Conservation (phyloP, 2,797 vertebrate species). For the Parauchenoglanis punctatus region DNA sequence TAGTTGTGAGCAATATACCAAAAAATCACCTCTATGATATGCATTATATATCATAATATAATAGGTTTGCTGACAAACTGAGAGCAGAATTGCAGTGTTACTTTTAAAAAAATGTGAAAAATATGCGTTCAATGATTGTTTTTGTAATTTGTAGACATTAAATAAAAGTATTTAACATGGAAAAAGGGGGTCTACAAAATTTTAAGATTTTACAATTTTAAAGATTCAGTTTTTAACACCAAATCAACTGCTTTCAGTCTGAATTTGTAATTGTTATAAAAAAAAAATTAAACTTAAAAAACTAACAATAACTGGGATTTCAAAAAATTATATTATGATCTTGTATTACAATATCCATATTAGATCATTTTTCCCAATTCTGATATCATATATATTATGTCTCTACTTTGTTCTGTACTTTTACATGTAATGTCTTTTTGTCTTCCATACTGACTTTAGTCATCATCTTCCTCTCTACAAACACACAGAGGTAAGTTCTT, state of each 20-base stretch:
- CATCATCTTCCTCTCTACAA: conserved; percentile 1
- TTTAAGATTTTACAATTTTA: background rate
- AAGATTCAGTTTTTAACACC: background rate
- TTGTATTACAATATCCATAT: background rate
- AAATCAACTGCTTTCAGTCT: background rate
- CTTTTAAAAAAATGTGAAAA: background rate
- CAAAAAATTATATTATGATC: background rate
- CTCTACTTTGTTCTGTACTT: background rate
- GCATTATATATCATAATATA: background rate
- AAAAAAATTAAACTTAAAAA: background rate
- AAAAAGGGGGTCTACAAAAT: background rate
- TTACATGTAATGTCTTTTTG: background rate
- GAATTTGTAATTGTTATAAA: background rate
- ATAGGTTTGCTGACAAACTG: background rate
- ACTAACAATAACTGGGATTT: no score
- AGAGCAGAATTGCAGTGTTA: background rate
- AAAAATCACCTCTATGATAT: background rate
- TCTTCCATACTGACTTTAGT: conserved; percentile 11
- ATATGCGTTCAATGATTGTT: background rate
- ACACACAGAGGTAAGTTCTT: conserved; percentile 64
- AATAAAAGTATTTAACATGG: background rate
- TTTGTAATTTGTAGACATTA: background rate
- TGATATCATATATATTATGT: background rate
- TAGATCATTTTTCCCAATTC: background rate
- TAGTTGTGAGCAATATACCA: background rate